A percentile compares a stretch with the other conserved stretches of the same genome.
These are phyloP conservation scores for Callospermophilus lateralis DNA, from an alignment of 2,113 vertebrate genomes.

Conservation along the genomic window DNA sequence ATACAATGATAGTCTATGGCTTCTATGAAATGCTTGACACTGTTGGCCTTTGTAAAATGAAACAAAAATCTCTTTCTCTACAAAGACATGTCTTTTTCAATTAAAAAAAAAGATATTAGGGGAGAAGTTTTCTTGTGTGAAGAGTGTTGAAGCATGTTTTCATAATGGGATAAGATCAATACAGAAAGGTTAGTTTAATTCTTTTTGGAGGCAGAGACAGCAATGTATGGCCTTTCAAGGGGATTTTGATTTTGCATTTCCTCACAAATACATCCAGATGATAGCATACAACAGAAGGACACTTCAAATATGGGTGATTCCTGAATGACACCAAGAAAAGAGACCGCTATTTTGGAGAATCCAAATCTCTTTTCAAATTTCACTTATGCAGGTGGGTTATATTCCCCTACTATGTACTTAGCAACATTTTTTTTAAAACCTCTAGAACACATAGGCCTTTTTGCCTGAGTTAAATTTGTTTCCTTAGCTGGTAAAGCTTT, in stretches of 20 bases:
- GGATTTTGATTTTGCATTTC: slow-evolving; percentile 43
- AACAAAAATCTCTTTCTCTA: slow-evolving; percentile 69
- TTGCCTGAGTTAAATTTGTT: slow-evolving; percentile 88
- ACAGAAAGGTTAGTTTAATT: slow-evolving; percentile 37
- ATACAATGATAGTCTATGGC: slow-evolving; percentile 63
- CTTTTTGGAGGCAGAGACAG: background rate
- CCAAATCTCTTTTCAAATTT: slow-evolving; percentile 77
- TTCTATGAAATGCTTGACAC: slow-evolving; percentile 64
- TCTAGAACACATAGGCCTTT: slow-evolving; percentile 87
- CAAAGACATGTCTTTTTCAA: slow-evolving; percentile 54
- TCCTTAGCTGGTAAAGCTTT: slow-evolving; percentile 87
- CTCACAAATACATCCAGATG: slow-evolving; percentile 71
- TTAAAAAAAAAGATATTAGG: slow-evolving; percentile 53
- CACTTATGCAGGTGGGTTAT: slow-evolving; percentile 84
- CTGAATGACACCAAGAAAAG: slow-evolving; percentile 77
- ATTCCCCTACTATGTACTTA: slow-evolving; percentile 81
- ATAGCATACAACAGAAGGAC: slow-evolving; percentile 52
- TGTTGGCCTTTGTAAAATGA: slow-evolving; percentile 65
- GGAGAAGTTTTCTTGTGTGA: slow-evolving; percentile 59
- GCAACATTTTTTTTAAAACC: slow-evolving; percentile 69
- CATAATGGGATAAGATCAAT: background rate
- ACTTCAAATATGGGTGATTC: slow-evolving; percentile 77
- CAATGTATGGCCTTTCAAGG: slow-evolving; percentile 2
- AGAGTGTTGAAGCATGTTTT: slow-evolving; percentile 21
- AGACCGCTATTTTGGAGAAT: slow-evolving; percentile 79